Percentiles rank a stretch among this genome's conserved stretches.
phyloP scores from a whole-genome alignment of 1,140 invertebrate species.

The Psilanteris sp. region DNA sequence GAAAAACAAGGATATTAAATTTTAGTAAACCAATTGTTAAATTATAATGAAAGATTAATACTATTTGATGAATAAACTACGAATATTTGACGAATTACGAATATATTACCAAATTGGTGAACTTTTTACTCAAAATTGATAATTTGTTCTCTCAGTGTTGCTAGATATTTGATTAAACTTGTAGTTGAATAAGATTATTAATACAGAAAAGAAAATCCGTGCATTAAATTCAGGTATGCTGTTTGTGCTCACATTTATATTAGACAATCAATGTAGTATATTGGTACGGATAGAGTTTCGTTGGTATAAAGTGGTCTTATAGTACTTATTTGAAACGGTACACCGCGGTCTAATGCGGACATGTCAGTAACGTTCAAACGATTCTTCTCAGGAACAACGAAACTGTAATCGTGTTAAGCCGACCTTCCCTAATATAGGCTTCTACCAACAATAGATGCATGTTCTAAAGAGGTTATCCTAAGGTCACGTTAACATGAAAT shows the following conservation, averaged over 20 bases:
- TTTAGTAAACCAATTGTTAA: too few species aligned
- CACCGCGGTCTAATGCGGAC: slow-evolving; percentile 11
- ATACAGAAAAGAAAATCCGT: too few species aligned
- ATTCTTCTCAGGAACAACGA: slow-evolving; percentile 31
- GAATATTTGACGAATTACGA: too few species aligned
- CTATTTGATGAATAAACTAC: too few species aligned
- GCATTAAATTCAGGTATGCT: too few species aligned
- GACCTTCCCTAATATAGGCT: slow-evolving; percentile 38
- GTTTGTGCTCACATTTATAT: slow-evolving; percentile 5
- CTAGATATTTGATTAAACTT: too few species aligned
- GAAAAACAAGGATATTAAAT: too few species aligned
- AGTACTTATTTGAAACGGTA: slow-evolving; percentile 18
- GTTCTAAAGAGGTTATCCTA: slow-evolving; percentile 54
- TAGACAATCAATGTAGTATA: slow-evolving; percentile 12
- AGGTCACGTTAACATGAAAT: slow-evolving; percentile 59
- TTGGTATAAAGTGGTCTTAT: slow-evolving; percentile 9
- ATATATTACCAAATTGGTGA: too few species aligned
- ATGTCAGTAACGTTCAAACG: slow-evolving; percentile 41
- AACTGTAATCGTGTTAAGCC: slow-evolving; percentile 38
- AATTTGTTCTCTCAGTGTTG: too few species aligned
- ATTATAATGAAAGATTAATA: too few species aligned
- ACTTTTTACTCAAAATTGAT: too few species aligned
- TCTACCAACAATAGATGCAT: slow-evolving; percentile 41
- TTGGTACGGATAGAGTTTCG: slow-evolving; percentile 8
- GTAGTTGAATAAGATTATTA: too few species aligned